phyloP scores from a whole-genome alignment of 1,140 invertebrate species.

The Macrosteles quadrilineatus region DNA sequence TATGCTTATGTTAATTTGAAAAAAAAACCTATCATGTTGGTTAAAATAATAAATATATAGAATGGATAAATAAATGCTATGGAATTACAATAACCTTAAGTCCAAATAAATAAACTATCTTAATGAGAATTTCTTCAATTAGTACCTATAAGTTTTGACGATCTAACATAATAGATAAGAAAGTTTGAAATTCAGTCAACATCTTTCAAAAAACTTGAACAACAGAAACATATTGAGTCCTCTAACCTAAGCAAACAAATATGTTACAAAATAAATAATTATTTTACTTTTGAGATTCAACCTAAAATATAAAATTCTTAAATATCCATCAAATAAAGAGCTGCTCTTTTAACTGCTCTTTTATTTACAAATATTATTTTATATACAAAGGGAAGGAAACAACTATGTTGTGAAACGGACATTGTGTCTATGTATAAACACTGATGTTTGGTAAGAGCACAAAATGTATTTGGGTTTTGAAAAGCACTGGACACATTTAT shows the following conservation, averaged over 20 bases:
- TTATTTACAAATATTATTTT: constrained; percentile 6
- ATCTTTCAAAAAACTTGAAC: background rate
- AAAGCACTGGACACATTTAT: too few species aligned
- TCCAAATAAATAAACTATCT: too few species aligned
- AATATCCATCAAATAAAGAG: background rate
- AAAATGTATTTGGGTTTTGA: too few species aligned
- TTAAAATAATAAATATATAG: too few species aligned
- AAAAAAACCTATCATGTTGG: too few species aligned
- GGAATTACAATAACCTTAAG: too few species aligned
- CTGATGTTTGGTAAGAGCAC: background rate
- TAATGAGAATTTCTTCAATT: too few species aligned
- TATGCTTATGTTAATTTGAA: too few species aligned
- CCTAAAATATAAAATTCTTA: constrained; percentile 7
- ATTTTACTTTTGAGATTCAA: background rate
- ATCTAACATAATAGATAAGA: too few species aligned
- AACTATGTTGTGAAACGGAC: background rate
- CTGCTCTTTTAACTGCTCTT: constrained; percentile 4
- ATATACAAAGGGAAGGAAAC: constrained; percentile 18
- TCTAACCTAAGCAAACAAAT: background rate
- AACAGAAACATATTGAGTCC: background rate
- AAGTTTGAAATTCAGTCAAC: background rate
- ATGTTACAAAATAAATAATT: constrained; percentile 4
- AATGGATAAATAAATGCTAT: too few species aligned
- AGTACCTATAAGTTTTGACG: too few species aligned
- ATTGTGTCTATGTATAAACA: constrained; percentile 8